A percentile compares a stretch with the other conserved stretches of the same genome.
Conservation (phyloP, 2,888 invertebrate genomes). For the Leptodirus hochenwartii region DNA sequence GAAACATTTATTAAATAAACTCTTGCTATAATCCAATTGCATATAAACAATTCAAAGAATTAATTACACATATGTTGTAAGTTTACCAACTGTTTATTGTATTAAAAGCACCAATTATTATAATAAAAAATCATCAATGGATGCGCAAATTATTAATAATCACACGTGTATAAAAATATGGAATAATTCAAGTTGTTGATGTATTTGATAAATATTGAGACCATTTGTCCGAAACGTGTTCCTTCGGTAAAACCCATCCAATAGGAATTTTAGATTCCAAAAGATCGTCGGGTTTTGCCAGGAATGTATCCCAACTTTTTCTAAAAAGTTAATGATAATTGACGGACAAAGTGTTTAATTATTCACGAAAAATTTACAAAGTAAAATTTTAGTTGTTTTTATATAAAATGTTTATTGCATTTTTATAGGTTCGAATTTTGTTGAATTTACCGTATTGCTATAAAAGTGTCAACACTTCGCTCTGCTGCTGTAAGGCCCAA, state of each 20-base stretch:
- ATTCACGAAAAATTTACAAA: background rate
- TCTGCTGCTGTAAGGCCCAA: conserved; percentile 26
- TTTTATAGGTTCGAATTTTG: conserved; percentile 1
- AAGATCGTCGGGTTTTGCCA: conserved; percentile 27
- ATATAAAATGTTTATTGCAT: conserved; percentile 3
- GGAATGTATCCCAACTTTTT: conserved; percentile 33
- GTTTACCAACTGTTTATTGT: too few relatives aligned
- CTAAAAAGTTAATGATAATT: conserved; percentile 13
- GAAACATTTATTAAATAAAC: too few relatives aligned
- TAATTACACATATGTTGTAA: too few relatives aligned
- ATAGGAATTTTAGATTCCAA: conserved; percentile 44
- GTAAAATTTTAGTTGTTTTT: background rate
- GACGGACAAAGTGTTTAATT: background rate
- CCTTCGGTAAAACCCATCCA: conserved; percentile 50
- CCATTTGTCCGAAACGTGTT: too few relatives aligned
- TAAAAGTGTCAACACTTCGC: conserved; percentile 26
- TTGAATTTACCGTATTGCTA: conserved; percentile 26
- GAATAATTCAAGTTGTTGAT: conserved; percentile 11
- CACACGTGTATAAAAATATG: too few relatives aligned
- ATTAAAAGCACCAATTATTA: too few relatives aligned
- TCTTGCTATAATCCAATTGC: too few relatives aligned
- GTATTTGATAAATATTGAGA: conserved; percentile 3
- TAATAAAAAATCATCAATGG: too few relatives aligned
- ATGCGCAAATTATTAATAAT: too few relatives aligned
- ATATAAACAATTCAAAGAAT: too few relatives aligned